Evolutionary conservation across 2,888 invertebrate species (phyloP).

Genomic region (Melangyna quadrimaculata): DNA sequence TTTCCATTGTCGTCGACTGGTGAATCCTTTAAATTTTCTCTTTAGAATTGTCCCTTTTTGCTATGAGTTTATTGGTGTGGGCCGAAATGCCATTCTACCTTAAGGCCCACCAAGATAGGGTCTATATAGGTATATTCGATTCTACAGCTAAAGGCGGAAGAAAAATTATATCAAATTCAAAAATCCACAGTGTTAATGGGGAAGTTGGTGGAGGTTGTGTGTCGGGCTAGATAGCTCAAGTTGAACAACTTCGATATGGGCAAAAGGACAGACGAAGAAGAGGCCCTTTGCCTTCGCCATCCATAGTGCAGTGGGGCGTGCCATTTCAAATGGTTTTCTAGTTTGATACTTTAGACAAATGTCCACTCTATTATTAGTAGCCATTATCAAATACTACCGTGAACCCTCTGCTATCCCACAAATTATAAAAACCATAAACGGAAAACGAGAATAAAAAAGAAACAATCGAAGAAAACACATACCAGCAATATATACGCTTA

Average conservation of each 20-base stretch:
- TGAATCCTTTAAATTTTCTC: slow-evolving; percentile 54
- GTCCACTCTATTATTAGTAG: slow-evolving; percentile 56
- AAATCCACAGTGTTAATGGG: slow-evolving; percentile 64
- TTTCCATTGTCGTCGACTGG: slow-evolving; percentile 40
- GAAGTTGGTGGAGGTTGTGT: slow-evolving; percentile 8
- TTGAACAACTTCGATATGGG: slow-evolving; percentile 52
- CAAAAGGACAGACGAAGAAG: slow-evolving; percentile 44
- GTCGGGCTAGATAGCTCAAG: neutral
- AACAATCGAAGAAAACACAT: slow-evolving; percentile 5
- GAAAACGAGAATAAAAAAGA: neutral
- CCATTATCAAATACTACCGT: slow-evolving; percentile 44
- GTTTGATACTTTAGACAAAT: slow-evolving; percentile 61
- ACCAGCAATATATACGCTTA: slow-evolving; percentile 7
- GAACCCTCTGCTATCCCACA: neutral
- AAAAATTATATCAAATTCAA: slow-evolving; percentile 69
- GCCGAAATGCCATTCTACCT: neutral
- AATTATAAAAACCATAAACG: too few species aligned
- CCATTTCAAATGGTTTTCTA: slow-evolving; percentile 55
- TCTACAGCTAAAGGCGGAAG: slow-evolving; percentile 15
- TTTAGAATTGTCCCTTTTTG: slow-evolving; percentile 46
- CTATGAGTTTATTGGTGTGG: slow-evolving; percentile 26
- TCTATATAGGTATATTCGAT: neutral
- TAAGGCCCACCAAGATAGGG: neutral
- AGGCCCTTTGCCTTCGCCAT: slow-evolving; percentile 10
- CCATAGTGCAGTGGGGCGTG: slow-evolving; percentile 43